Base-by-base conservation (phyloP, 2,888 invertebrate genomes). In the Fissipunctia ypsillon region DNA sequence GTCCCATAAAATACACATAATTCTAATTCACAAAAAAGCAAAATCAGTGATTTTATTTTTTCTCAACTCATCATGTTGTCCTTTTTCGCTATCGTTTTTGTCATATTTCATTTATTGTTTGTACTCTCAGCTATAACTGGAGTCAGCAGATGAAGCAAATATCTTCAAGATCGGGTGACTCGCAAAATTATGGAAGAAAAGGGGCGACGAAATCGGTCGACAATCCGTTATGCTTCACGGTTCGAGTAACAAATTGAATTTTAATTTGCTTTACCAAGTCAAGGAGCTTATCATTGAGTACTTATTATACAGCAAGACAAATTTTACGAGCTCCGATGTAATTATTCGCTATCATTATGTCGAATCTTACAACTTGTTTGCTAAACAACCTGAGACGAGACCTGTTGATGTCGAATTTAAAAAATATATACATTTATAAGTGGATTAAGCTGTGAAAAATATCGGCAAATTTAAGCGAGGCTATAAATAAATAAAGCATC, bases 161-260 rank as follows among this genome's bases (percentile, higher is more conserved):
- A 84, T 85, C 86, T 89, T 90, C 87, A 87, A 90, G 90, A 92
- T 90, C 89, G 93, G 89, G 91, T 90, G 92, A 93, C 90, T 93
- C 91, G 92, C 90, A 90, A 94, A 94, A 94, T 94, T 93, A 94
- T 94, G 91, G 92, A 92, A 93, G 93, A 93, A 93, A 93, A 91
- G 94, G 93, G 93, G 93, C 92, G 93, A 93, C 92, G 91, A 93
- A 95, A 93, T 93, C 94, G 91, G 92, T 91, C 90, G 92, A 94
- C 94, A 95, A 95, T 95, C 95, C 93, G 94, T 92, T 94, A 93
- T 94, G 94, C 94, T 95, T 95, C 94, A 95, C 93, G 93, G 95
- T 93, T 93, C 92, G 90, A 92, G 88, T 91, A 93, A 93, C 94
- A 95, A 95, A 95, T 95, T 95, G 95, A 95, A 95, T 95, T 95